Evolutionary conservation across 2,888 invertebrate species (phyloP).

Genomic region (Pemphredon lugubris): DNA sequence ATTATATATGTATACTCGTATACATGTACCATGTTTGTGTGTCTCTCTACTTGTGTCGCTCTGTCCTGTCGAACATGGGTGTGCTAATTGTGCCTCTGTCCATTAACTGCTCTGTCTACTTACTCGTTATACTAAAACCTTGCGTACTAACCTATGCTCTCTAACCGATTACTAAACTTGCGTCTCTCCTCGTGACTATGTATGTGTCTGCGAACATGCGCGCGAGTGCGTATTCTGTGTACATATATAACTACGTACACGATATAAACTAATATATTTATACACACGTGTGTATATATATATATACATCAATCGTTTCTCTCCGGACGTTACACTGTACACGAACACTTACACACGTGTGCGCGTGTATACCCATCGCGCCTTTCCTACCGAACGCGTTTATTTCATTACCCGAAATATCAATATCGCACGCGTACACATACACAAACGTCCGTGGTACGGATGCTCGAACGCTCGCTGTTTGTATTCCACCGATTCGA

Average conservation of each 20-base stretch:
- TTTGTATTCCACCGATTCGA: no score
- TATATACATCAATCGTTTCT: no score
- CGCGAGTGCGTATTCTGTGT: no score
- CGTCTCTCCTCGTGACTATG: constrained; percentile 49
- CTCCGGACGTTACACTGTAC: no score
- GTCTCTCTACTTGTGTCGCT: constrained; percentile 62
- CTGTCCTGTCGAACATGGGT: constrained; percentile 76
- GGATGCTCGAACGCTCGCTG: not conserved
- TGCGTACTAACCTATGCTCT: constrained; percentile 70
- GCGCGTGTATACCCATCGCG: no score
- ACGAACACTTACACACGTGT: no score
- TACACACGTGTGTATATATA: no score
- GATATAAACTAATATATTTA: no score
- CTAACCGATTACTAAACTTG: constrained; percentile 61
- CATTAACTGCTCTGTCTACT: constrained; percentile 78
- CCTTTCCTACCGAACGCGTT: no score
- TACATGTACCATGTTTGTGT: constrained; percentile 22
- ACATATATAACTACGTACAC: constrained; percentile 3
- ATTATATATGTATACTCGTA: constrained; percentile 29
- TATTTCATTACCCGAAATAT: no score
- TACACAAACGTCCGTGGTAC: no score
- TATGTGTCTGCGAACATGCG: constrained; percentile 19
- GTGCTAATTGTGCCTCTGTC: constrained; percentile 80
- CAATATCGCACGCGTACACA: no score
- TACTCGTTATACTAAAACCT: constrained; percentile 44